phyloP scores from a whole-genome alignment of 2,888 invertebrate genomes.

The Lissocephala sabroskyi region DNA sequence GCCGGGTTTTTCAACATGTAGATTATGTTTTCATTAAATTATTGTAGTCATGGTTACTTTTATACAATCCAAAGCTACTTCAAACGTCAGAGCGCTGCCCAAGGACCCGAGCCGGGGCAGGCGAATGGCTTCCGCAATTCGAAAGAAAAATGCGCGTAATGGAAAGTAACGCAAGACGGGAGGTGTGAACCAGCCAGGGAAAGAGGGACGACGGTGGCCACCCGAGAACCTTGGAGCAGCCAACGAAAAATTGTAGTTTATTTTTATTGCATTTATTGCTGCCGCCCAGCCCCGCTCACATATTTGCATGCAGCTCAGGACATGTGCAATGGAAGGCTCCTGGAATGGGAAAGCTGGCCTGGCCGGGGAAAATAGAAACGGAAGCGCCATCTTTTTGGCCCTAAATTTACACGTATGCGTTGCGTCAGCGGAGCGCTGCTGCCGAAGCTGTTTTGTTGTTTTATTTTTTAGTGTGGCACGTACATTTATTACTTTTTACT shows the following conservation, averaged over 20 bases:
- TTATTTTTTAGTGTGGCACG: conserved; percentile 52
- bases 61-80: conserved; percentile 59
- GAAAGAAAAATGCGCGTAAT: conserved; percentile 45
- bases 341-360: neutral
- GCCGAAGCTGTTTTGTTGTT: conserved; percentile 25
- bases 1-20: conserved; percentile 43
- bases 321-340: conserved; percentile 31
- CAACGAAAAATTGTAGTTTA: conserved; percentile 53
- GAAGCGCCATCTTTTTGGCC: conserved; percentile 43
- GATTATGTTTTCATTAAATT: conserved; percentile 68
- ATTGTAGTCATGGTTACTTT: conserved; percentile 64
- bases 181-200: neutral
- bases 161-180: conserved; percentile 37
- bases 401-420: conserved; percentile 53
- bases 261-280: conserved; percentile 55
- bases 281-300: conserved; percentile 19
- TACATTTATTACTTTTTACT: conserved; percentile 67
- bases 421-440: conserved; percentile 17
- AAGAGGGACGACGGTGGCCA: conserved; percentile 2
- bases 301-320: conserved; percentile 47
- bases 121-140: neutral
- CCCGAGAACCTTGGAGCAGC: conserved; percentile 21
- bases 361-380: conserved; percentile 37
- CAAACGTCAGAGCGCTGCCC: conserved; percentile 39
- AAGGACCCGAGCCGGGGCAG: conserved; percentile 11